phyloP scores from a whole-genome alignment of 2,113 vertebrate genomes.

The Mirounga angustirostris region DNA sequence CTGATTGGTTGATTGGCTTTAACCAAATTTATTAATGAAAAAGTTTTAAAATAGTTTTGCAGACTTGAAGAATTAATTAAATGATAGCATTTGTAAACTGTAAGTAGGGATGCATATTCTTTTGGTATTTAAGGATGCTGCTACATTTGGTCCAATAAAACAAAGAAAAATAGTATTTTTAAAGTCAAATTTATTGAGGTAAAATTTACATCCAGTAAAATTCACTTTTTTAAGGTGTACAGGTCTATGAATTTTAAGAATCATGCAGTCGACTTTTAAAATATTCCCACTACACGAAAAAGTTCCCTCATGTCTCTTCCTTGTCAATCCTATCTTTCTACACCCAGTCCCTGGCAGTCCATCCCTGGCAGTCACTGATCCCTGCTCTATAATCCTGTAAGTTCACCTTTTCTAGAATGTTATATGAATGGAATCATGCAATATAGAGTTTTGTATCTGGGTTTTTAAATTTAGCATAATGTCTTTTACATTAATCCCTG shows the following conservation, averaged over 20 bases:
- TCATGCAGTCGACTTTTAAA: neutral
- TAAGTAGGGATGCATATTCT: neutral
- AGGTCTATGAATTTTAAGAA: neutral
- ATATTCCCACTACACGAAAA: neutral
- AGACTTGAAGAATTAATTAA: neutral
- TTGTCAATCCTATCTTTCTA: neutral
- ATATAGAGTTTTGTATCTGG: neutral
- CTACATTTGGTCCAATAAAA: neutral
- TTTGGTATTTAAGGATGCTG: neutral
- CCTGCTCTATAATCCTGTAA: neutral
- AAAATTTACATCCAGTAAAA: neutral
- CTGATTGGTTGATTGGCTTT: neutral
- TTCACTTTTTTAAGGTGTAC: neutral
- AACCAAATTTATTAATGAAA: neutral
- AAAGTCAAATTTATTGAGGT: neutral
- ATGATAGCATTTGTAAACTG: neutral
- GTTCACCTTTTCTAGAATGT: neutral
- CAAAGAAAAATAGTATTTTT: constrained; percentile 4
- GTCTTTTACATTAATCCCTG: neutral
- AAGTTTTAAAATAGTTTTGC: neutral
- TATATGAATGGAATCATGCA: neutral
- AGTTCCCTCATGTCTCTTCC: neutral
- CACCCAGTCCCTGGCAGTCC: neutral
- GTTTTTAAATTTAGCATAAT: neutral
- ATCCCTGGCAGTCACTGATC: neutral